Base-by-base conservation (phyloP, 1,140 invertebrate species). In the Zeugodacus cucurbitae region DNA sequence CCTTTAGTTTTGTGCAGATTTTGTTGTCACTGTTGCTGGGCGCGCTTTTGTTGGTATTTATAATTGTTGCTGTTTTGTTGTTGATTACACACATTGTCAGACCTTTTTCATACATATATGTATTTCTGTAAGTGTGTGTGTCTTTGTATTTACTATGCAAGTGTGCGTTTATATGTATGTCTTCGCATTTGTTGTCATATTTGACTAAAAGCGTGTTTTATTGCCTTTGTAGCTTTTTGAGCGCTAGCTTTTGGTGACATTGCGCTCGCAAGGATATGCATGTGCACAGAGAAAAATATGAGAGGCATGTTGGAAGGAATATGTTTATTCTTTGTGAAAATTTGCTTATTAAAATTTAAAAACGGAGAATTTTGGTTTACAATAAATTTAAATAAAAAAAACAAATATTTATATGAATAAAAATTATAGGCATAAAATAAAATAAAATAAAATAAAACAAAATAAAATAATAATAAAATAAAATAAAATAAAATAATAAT, bases 11-110 rank as follows among this genome's bases (percentile, higher is more conserved):
- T 4, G 34, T 74, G 14, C 48, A 48, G 74, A 41, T 82, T 82
- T 82, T 82, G 74, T 48, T 82, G 74, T 82, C 74, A 82, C 74
- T 82, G 74, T 82, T 82, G 74, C 74, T 82, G 74, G 74, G 41
- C 74, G 74, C 74, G n/a, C n/a, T n/a, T 82, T 82, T 48, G 48
- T 82, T 54, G 74, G 34, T 54, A 54, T 48, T 48, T 82, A 82
- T 82, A 82, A 82, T 82, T 82, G 74, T 82, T 82, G 74, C 74
- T 82, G 41, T 48, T 82, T 48, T 70, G 64, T 37, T 70, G 64
- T 17, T 70, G 64, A 70, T 5, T 32, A 8, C 58, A 5, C 58
- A 26, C 58, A 26, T 62, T n/a, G n/a, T n/a, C 58, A 10, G 2
- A 26, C n/a, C 22, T 3, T 2, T 57, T 57, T 26, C n/a, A 26